These are phyloP conservation scores for Dicranocentrus wangi DNA, from an alignment of 2,888 invertebrate species.

Conservation along the genomic window DNA sequence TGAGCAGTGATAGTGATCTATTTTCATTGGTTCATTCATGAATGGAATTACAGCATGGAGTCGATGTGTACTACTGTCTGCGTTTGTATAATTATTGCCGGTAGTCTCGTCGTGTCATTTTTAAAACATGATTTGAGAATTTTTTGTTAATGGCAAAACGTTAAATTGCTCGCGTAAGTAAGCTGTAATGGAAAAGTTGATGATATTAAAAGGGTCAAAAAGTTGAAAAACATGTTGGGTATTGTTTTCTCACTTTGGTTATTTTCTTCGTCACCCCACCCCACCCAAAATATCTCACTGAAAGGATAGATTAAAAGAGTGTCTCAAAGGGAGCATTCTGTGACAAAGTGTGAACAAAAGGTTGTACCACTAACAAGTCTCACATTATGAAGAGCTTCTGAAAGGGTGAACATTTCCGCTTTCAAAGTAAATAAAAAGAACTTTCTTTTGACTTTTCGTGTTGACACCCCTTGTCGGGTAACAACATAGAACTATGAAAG, in stretches of 20 bases:
- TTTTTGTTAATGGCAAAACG: no score
- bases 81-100: no score
- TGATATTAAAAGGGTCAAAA: slow-evolving; percentile 16
- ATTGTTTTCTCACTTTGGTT: neutral
- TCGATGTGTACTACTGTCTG: no score
- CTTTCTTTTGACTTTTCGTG: slow-evolving; percentile 27
- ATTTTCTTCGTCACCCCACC: neutral
- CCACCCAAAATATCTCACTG: slow-evolving; percentile 9
- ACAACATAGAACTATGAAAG: no score
- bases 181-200: slow-evolving; percentile 61
- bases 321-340: slow-evolving; percentile 9
- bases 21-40: no score
- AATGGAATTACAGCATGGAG: no score
- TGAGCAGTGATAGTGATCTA: no score
- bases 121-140: no score
- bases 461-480: slow-evolving; percentile 5
- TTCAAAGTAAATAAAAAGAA: slow-evolving; percentile 33
- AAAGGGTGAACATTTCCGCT: slow-evolving; percentile 54
- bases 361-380: neutral
- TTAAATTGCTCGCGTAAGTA: no score
- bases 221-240: neutral
- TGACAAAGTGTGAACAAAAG: slow-evolving; percentile 44
- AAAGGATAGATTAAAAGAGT: slow-evolving; percentile 8
- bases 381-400: slow-evolving; percentile 6
- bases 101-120: no score